These are phyloP conservation scores for Choloepus hoffmanni DNA, from an alignment of 2,113 vertebrate genomes.

Conservation along the genomic window DNA sequence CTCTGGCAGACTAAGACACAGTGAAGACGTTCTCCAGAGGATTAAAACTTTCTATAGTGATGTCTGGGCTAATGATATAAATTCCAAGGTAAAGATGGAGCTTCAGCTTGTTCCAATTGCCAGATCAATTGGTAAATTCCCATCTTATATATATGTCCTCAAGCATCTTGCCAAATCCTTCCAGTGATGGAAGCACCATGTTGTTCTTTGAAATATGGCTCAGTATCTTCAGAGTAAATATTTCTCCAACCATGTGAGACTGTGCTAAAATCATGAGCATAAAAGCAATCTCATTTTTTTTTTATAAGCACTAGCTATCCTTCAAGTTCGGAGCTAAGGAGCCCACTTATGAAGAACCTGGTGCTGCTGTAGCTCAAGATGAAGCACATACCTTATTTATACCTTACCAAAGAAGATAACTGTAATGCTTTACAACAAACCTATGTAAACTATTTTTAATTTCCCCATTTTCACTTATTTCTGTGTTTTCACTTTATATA, in stretches of 20 bases:
- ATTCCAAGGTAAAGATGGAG: conserved; percentile 19
- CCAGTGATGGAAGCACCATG: background rate
- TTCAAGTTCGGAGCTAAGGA: background rate
- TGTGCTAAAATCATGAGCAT: background rate
- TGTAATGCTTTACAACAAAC: conserved; percentile 15
- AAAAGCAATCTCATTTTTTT: background rate
- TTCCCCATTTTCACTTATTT: background rate
- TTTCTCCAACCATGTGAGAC: background rate
- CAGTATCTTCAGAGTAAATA: background rate
- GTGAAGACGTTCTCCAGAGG: background rate
- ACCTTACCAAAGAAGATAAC: background rate
- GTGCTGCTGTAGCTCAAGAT: background rate
- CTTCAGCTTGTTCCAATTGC: background rate
- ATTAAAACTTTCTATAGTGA: background rate
- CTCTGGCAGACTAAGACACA: too few species aligned
- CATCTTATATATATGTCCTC: background rate
- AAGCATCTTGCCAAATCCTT: background rate
- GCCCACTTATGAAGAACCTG: background rate
- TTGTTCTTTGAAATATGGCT: background rate
- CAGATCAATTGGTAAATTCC: background rate
- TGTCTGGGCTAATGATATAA: background rate
- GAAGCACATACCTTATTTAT: background rate
- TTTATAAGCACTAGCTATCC: background rate
- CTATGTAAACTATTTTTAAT: background rate
- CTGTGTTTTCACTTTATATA: background rate